phyloP scores from a whole-genome alignment of 2,888 invertebrate species.

The Athetis lepigone region DNA sequence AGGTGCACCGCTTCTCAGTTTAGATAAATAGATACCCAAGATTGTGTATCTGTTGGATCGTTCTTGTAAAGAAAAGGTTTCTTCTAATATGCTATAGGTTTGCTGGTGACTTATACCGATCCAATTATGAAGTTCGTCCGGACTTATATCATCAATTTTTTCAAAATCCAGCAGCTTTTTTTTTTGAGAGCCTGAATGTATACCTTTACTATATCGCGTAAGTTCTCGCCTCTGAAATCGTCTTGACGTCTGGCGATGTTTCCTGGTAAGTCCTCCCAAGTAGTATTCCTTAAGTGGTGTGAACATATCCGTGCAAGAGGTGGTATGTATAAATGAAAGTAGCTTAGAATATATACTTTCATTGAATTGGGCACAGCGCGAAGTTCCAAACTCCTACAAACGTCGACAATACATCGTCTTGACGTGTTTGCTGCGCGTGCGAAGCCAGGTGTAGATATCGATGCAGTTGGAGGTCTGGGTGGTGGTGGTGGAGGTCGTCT shows the following conservation, averaged over 20 bases:
- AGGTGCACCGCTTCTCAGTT: constrained; percentile 15
- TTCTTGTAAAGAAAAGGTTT: constrained; percentile 18
- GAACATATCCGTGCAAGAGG: constrained; percentile 10
- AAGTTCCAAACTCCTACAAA: constrained; percentile 11
- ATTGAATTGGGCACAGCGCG: constrained; percentile 11
- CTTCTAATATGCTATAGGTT: constrained; percentile 12
- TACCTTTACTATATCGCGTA: constrained; percentile 2
- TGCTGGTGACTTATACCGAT: constrained; percentile 12
- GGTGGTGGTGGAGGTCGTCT: constrained; percentile 13
- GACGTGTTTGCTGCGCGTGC: constrained; percentile 10
- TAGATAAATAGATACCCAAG: constrained; percentile 13
- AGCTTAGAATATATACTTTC: constrained; percentile 10
- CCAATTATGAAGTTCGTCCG: constrained; percentile 10
- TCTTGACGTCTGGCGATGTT: constrained; percentile 7
- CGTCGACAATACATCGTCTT: constrained; percentile 17
- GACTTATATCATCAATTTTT: constrained; percentile 13
- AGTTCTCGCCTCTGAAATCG: constrained; percentile 12
- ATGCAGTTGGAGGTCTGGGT: constrained; percentile 12
- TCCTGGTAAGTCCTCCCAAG: constrained; percentile 13
- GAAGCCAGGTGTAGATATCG: constrained; percentile 6
- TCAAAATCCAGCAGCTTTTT: constrained; percentile 7
- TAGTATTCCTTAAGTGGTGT: constrained; percentile 15
- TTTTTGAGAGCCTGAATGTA: constrained; percentile 1
- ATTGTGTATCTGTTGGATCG: constrained; percentile 11
- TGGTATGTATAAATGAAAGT: constrained; percentile 13